Evolutionary conservation across 2,888 invertebrate species (phyloP).

Genomic region (Dryocosmus kuriphilus): DNA sequence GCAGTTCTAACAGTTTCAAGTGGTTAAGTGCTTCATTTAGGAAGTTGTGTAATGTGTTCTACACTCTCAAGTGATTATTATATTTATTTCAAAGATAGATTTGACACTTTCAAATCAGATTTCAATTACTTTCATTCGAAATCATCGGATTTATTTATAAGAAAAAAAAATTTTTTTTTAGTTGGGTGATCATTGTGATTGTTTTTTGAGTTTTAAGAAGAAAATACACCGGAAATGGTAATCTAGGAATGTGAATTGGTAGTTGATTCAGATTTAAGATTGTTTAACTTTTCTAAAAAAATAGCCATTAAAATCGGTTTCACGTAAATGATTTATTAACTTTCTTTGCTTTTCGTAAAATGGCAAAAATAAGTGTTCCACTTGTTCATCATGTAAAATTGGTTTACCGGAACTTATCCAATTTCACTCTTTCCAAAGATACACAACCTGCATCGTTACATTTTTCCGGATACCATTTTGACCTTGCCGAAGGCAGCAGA

Average conservation of each 20-base stretch:
- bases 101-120: no score
- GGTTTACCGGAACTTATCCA: conserved; percentile 53
- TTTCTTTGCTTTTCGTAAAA: conserved; percentile 40
- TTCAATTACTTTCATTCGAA: no score
- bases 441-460: conserved; percentile 39
- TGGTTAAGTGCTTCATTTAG: background rate
- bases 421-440: conserved; percentile 44
- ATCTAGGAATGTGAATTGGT: background rate
- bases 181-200: no score
- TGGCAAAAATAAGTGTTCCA: conserved; percentile 56
- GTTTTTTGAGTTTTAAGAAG: background rate
- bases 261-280: background rate
- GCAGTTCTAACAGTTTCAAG: background rate
- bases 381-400: conserved; percentile 59
- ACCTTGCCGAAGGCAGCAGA: conserved; percentile 53
- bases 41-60: background rate
- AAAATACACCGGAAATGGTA: background rate
- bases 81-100: no score
- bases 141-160: no score
- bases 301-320: background rate
- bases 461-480: conserved; percentile 39
- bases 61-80: background rate
- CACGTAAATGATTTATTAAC: background rate
- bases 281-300: background rate
- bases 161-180: no score